Evolutionary conservation across 2,888 invertebrate genomes (phyloP), one percentile per base, ranked within the genome.

Genomic region (Baccha elongata): DNA sequence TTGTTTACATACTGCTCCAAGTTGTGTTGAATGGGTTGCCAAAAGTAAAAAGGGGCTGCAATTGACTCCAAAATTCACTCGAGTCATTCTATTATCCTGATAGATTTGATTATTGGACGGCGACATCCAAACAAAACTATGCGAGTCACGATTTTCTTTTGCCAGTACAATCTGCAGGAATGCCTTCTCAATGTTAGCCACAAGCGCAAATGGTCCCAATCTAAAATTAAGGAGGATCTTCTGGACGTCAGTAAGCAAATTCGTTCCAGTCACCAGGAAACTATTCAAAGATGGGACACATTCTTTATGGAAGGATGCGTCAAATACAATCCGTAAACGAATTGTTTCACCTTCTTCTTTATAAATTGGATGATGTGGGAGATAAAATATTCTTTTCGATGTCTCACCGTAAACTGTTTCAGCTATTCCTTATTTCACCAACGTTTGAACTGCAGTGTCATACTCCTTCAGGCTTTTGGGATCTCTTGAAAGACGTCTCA

Each of bases 301-400:
- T 26, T 26, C 6, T 6, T 3, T 26, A 4, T 26, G 26, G 6
- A 26, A 26, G 6, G 26, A 26, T 26, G 26, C 26, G 26, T 6
- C 26, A 26, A 26, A 26, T 6, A 26, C 26, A n/a, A n/a, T n/a
- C n/a, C n/a, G n/a, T n/a, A n/a, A n/a, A n/a, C n/a, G n/a, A n/a
- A n/a, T n/a, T n/a, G n/a, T n/a, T n/a, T n/a, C n/a, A n/a, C n/a
- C n/a, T n/a, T n/a, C n/a, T n/a, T n/a, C n/a, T n/a, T n/a, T n/a
- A n/a, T n/a, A 50, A 50, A 65, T 46, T 3, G 65, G 50, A 15
- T 65, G 52, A n/a, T 65, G 40, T 7, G 65, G 50, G 15, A 65
- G 40, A 15, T 65, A 65, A 23, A 65, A 65, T 40, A 17, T 52
- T 1, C 50, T 35, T 13, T 17, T 37, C 2, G 65, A 65, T 40